Percentiles rank a stretch among this genome's conserved stretches.
These are phyloP conservation scores for Rhinichthys klamathensis DNA, from an alignment of 2,113 vertebrate genomes.

Conservation along the genomic window DNA sequence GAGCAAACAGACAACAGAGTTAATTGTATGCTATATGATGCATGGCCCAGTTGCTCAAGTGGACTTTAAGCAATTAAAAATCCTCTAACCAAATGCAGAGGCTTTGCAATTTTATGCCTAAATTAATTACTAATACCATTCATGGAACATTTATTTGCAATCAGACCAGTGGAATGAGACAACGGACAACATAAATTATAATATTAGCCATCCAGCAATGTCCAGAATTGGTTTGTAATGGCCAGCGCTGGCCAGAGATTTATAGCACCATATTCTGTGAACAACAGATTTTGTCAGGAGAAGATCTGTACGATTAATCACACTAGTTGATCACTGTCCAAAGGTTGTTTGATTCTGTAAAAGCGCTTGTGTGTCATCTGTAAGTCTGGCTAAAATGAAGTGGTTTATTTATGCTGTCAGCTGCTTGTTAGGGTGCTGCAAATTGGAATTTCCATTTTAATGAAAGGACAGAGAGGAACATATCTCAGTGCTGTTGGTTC, in stretches of 20 bases:
- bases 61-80: constrained; percentile 70
- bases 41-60: constrained; percentile 61
- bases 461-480: constrained; percentile 59
- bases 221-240: constrained; percentile 64
- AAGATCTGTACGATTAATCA: constrained; percentile 64
- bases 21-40: constrained; percentile 60
- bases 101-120: constrained; percentile 65
- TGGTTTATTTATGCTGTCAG: constrained; percentile 39
- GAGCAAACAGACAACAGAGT: constrained; percentile 56
- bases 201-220: constrained; percentile 67
- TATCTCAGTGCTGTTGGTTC: not conserved
- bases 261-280: constrained; percentile 59
- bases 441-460: constrained; percentile 59
- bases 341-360: constrained; percentile 53
- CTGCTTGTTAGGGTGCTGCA: constrained; percentile 52
- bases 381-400: constrained; percentile 28
- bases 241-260: constrained; percentile 66
- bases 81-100: constrained; percentile 59
- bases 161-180: constrained; percentile 63
- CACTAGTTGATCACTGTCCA: constrained; percentile 68
- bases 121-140: constrained; percentile 71
- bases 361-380: constrained; percentile 46
- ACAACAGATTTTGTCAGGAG: constrained; percentile 59
- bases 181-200: constrained; percentile 70
- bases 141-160: constrained; percentile 68